A percentile compares a stretch with the other conserved stretches of the same genome.
phyloP scores from a whole-genome alignment of 2,888 invertebrate species.

The Didymodactylos carnosus region DNA sequence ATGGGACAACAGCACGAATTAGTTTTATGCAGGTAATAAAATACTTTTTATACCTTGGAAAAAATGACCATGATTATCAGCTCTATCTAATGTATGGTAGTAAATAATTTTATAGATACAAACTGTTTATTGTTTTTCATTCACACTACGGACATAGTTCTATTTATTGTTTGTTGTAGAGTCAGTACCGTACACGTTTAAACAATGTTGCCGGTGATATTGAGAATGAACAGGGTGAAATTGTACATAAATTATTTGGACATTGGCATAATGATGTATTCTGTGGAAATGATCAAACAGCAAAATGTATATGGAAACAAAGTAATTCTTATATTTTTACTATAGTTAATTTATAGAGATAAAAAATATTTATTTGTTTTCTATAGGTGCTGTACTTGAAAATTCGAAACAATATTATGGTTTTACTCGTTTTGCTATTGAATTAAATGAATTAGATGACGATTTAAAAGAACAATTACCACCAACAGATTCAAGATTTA shows the following conservation, averaged over 20 bases:
- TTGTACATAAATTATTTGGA: constrained; percentile 47
- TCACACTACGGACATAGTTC: neutral
- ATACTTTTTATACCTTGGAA: no score
- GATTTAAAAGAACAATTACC: constrained; percentile 43
- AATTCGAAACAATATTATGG: constrained; percentile 61
- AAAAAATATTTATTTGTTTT: neutral
- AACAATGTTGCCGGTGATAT: neutral
- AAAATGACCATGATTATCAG: no score
- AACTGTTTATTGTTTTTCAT: no score
- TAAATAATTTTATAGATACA: neutral
- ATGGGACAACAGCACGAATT: neutral
- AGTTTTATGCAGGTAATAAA: neutral
- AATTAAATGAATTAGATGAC: constrained; percentile 50
- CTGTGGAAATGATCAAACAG: constrained; percentile 46
- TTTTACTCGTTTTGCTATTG: constrained; percentile 63
- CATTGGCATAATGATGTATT: constrained; percentile 63
- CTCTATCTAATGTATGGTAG: neutral
- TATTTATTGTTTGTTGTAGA: neutral
- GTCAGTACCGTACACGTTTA: neutral
- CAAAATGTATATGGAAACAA: constrained; percentile 52
- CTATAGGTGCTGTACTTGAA: constrained; percentile 51
- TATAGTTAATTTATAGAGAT: neutral
- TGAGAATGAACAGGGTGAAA: neutral
- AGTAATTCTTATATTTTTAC: neutral
- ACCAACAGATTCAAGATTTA: constrained; percentile 53